A percentile compares a stretch with the other conserved stretches of the same genome.
Evolutionary conservation across 2,797 vertebrate genomes (phyloP).

Genomic region (Zalophus californianus): DNA sequence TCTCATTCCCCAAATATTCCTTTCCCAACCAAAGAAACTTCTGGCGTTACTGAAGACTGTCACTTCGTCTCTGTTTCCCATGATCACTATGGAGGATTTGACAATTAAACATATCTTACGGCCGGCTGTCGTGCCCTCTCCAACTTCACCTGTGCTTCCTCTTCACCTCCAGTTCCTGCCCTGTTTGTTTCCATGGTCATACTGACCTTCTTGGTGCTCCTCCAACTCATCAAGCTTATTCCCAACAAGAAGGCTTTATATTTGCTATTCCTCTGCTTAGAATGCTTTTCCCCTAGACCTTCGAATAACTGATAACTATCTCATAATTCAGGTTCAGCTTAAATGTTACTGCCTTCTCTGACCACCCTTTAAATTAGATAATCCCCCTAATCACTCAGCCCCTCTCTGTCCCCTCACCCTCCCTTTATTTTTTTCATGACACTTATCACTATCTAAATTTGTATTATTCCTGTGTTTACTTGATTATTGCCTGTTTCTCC

Average conservation of each 20-base stretch:
- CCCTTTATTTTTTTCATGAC: background rate
- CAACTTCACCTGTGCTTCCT: background rate
- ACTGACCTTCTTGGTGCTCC: background rate
- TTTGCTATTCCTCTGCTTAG: constrained; percentile 2
- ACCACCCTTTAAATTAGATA: background rate
- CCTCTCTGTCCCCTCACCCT: background rate
- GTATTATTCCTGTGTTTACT: background rate
- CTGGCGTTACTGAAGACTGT: background rate
- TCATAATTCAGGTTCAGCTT: constrained; percentile 18
- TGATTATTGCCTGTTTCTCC: background rate
- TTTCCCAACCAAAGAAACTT: constrained; percentile 50
- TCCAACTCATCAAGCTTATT: background rate
- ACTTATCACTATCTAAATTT: constrained; percentile 25
- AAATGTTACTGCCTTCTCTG: background rate
- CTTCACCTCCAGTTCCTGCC: background rate
- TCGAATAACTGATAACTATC: background rate
- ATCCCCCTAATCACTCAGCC: background rate
- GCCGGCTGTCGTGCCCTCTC: background rate
- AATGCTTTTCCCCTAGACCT: background rate
- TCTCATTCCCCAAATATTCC: constrained; percentile 6
- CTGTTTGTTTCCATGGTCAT: background rate
- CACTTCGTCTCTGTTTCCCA: constrained; percentile 7
- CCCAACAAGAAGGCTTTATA: background rate
- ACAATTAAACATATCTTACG: background rate
- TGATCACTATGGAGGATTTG: background rate